Base-by-base conservation (phyloP, 2,113 vertebrate species). In the Apodemus speciosus region DNA sequence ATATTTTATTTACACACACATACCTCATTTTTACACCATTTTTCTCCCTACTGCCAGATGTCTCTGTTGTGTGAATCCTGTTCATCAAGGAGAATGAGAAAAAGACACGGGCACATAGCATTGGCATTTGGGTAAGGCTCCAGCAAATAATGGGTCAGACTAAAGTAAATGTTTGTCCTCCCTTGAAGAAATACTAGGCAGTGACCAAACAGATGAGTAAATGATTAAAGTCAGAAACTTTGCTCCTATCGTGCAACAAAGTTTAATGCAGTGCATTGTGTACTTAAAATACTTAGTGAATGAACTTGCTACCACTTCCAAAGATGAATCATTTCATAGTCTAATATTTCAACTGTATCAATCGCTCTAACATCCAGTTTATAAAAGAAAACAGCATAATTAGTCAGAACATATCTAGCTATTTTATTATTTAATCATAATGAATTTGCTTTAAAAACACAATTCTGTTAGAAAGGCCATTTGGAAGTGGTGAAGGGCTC, bases 1-100 rank as follows among this genome's bases (percentile, higher is more conserved):
- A 97, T 98, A 97, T 98, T 97, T 98, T 98, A 98, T 98, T 97
- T 97, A 97, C 97, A 97, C 96, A 93, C 40, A 8, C 95, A 97
- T 98, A 96, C 97, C 97, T 98, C 95, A 97, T 97, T 97, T 98
- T 98, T 98, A 98, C 88, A 92, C 94, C 77, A 40, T 96, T 95
- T 93, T 89, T 97, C 56, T 96, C 90, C 94, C 94, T 85, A 94
- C 92, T 97, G 72, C 94, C 97, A 97, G 97, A 98, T 98, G 95
- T 96, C 93, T 97, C 60, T 62, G 3, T 89, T 96, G 73, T 94
- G 92, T 96, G 95, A 88, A 93, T 1, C 16, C 86, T 94, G 96
- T 94, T 98, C 93, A 97, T 97, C 96, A 97, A 96, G 91, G 71
- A 90, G 38, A 96, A 89, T 72, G 87, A 96, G 79, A 93, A 93